phyloP scores from a whole-genome alignment of 2,888 invertebrate species.

The Brassicogethes aeneus region DNA sequence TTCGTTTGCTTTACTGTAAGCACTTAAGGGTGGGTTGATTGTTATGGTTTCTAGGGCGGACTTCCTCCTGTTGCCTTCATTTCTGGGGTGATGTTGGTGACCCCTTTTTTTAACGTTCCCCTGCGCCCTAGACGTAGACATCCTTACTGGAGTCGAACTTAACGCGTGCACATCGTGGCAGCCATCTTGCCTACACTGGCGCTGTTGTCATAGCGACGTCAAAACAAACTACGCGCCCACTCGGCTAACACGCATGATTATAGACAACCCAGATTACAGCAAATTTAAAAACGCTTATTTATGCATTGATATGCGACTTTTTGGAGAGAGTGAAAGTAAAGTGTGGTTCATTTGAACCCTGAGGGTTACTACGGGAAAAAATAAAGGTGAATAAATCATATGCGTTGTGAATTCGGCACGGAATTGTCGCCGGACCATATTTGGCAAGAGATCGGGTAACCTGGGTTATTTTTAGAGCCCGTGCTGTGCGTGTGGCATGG shows the following conservation, averaged over 20 bases:
- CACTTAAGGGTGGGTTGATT: constrained; percentile 24
- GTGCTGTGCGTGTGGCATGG: background rate
- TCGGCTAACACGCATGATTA: too few species aligned
- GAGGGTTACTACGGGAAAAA: too few species aligned
- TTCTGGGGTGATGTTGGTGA: constrained; percentile 67
- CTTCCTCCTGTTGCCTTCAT: constrained; percentile 42
- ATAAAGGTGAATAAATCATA: too few species aligned
- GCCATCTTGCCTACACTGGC: constrained; percentile 50
- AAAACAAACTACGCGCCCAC: background rate
- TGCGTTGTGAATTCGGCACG: constrained; percentile 17
- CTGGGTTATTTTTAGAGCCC: constrained; percentile 22
- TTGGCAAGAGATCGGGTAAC: constrained; percentile 26
- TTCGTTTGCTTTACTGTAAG: constrained; percentile 24
- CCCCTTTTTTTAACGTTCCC: constrained; percentile 58
- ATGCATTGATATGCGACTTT: background rate
- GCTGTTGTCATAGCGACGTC: constrained; percentile 26
- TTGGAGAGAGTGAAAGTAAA: background rate
- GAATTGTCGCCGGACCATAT: constrained; percentile 21
- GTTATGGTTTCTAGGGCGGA: constrained; percentile 43
- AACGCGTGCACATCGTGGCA: constrained; percentile 44
- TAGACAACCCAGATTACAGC: too few species aligned
- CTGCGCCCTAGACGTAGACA: constrained; percentile 56
- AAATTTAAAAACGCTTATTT: too few species aligned
- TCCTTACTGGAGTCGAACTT: constrained; percentile 28
- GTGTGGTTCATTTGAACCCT: too few species aligned